Evolutionary conservation across 2,888 invertebrate species (phyloP), one percentile per base, ranked within the genome.

Genomic region (Caprella mutica): DNA sequence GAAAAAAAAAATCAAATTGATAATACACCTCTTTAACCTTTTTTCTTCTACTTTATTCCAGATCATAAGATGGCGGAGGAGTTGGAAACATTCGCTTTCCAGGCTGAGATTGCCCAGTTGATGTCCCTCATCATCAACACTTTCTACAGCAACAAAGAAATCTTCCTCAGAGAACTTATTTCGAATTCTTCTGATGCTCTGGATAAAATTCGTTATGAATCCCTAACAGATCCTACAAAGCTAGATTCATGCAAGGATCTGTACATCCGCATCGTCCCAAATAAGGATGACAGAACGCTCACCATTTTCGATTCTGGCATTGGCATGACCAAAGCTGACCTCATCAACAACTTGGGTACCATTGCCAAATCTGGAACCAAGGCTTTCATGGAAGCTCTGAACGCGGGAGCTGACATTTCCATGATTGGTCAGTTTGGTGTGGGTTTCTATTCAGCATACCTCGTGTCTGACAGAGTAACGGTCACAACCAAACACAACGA

Each of bases 401-500:
- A 94, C 71, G 96, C 97, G 65, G 97, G 97, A 66, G 97, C 97
- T 57, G 98, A 98, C 71, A 98, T 98, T 69, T 93, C 92, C 68
- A 98, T 98, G 97, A 98, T 98, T 75, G 98, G 98, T 75, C 97
- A 98, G 77, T 98, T 98, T 76, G 97, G 97, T 81, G 98, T 98
- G 66, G 97, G 97, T 76, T 98, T 98, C 83, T 98, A 97, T 77
- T 98, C 97, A 0, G 93, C 96, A 48, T 98, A 97, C 75, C 77
- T 98, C 67, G 83, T 98, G 51, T 96, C 97, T 38, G 97, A 98
- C 74, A 82, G 69, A 71, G 93, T 94, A 8, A 85, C 85, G 0
- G 97, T 98, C 1, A 81, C 85, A 66, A 93, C 94, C 0, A 97
- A 93, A 73, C 84, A 92, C 80, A 97, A 97, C 71, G 97, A 98